Conservation (phyloP, 2,113 vertebrate species). For the Leptodactylus fuscus region DNA sequence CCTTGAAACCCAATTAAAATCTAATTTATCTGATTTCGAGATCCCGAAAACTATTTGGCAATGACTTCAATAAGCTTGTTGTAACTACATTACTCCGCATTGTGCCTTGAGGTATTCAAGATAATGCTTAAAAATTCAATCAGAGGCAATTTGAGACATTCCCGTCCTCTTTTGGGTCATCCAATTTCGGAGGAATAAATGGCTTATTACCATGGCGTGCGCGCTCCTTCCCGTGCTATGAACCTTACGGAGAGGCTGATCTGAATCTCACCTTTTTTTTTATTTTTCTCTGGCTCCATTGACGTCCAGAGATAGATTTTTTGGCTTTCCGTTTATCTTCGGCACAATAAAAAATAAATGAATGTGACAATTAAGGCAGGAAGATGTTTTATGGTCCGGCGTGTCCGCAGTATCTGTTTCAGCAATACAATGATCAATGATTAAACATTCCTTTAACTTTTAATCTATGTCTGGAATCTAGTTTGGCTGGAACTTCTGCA, state of each 20-base stretch:
- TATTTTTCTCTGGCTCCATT: constrained; percentile 14
- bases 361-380: neutral
- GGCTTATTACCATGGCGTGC: constrained; percentile 40
- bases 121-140: constrained; percentile 61
- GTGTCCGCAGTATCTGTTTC: neutral
- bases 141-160: constrained; percentile 60
- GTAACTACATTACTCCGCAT: constrained; percentile 67
- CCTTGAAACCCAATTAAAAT: constrained; percentile 86
- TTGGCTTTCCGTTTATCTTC: constrained; percentile 19
- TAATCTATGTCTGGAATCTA: neutral
- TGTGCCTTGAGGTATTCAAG: constrained; percentile 66
- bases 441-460: constrained; percentile 9
- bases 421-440: neutral
- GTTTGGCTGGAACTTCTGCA: neutral
- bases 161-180: constrained; percentile 19
- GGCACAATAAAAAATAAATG: neutral
- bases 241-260: constrained; percentile 25
- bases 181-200: constrained; percentile 46
- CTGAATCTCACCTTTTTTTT: constrained; percentile 22
- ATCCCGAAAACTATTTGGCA: constrained; percentile 71
- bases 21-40: constrained; percentile 81
- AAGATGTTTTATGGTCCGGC: neutral
- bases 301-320: constrained; percentile 23
- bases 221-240: neutral
- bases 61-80: constrained; percentile 67